phyloP scores from a whole-genome alignment of 2,888 invertebrate species.

The Xiphydria camelus region DNA sequence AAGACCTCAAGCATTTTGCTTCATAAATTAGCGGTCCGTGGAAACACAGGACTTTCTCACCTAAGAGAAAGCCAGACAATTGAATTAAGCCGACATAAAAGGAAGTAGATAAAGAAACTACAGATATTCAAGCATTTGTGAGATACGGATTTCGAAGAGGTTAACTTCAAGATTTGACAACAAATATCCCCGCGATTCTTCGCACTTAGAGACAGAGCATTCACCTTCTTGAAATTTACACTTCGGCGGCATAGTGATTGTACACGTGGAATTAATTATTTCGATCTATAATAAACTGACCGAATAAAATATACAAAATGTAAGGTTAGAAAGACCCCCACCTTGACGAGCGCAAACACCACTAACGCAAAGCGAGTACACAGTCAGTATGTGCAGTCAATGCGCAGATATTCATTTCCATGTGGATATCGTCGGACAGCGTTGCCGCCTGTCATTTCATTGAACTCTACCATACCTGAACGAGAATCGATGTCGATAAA shows the following conservation, averaged over 20 bases:
- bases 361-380: no score
- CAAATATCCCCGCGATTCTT: neutral
- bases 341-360: no score
- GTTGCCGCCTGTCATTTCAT: no score
- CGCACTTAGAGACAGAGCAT: constrained; percentile 1
- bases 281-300: no score
- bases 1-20: constrained; percentile 90
- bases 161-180: neutral
- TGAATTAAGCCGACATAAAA: constrained; percentile 3
- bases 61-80: constrained; percentile 58
- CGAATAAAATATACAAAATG: no score
- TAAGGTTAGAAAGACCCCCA: no score
- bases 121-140: neutral
- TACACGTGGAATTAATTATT: no score
- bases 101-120: constrained; percentile 2
- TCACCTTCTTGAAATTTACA: constrained; percentile 76
- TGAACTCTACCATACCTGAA: no score
- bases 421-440: no score
- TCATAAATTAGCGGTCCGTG: constrained; percentile 96
- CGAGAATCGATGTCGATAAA: no score
- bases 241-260: constrained; percentile 70
- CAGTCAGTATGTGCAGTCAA: no score
- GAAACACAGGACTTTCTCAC: constrained; percentile 90
- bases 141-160: neutral
- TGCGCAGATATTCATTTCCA: no score